Conservation (phyloP, 2,113 vertebrate genomes). For the Felis catus region F.catus_Fca126_mat1.0 CM031415.1:85608501-85609000, state of each 20-base stretch:
- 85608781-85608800: neutral
- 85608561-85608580: neutral
- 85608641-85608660: neutral
- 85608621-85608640: neutral
- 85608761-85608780: neutral
- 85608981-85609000: rapidly evolving
- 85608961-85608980: neutral
- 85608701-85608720: neutral
- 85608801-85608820: neutral
- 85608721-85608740: neutral
- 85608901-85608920: conserved; percentile 12
- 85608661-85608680: neutral
- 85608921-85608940: neutral
- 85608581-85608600: neutral
- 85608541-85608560: neutral
- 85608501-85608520: neutral
- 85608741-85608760: neutral
- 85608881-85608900: neutral
- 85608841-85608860: neutral
- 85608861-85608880: neutral
- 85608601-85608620: neutral
- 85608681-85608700: neutral
- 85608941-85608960: neutral
- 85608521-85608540: neutral
- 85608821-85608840: neutral